Conservation (phyloP, 2,888 invertebrate species). For the Nephrotoma guestfalica region DNA sequence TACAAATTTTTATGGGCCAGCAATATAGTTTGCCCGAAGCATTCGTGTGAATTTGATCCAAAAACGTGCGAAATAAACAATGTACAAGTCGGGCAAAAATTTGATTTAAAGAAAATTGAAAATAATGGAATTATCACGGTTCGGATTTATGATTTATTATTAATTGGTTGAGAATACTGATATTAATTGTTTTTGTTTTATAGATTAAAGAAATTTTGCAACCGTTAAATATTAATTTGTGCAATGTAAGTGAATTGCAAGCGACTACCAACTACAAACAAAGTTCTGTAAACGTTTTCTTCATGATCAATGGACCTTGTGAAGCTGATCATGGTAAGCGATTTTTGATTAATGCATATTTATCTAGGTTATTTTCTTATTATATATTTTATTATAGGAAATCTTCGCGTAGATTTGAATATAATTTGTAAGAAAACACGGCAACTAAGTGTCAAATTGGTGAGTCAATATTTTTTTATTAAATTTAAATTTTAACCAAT, state of each 20-base stretch:
- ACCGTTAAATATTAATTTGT: slow-evolving; percentile 21
- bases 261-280: slow-evolving; percentile 28
- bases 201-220: slow-evolving; percentile 17
- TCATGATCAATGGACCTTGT: slow-evolving; percentile 22
- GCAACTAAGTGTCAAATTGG: background rate
- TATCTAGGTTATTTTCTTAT: background rate
- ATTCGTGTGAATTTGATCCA: slow-evolving; percentile 23
- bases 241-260: slow-evolving; percentile 21
- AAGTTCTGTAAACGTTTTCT: slow-evolving; percentile 27
- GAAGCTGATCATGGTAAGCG: slow-evolving; percentile 17
- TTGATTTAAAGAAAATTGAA: slow-evolving; percentile 24
- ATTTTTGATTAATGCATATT: no score
- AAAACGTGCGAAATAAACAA: slow-evolving; percentile 27
- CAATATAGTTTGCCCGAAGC: slow-evolving; percentile 28
- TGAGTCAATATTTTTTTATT: background rate
- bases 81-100: slow-evolving; percentile 22
- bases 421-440: background rate
- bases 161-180: background rate
- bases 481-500: no score
- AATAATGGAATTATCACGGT: slow-evolving; percentile 26
- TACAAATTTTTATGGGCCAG: slow-evolving; percentile 30
- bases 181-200: slow-evolving; percentile 7
- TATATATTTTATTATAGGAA: background rate
- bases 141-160: slow-evolving; percentile 7
- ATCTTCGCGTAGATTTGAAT: background rate